phyloP scores from a whole-genome alignment of 1,140 invertebrate genomes.

The Bombyx mori region DNA sequence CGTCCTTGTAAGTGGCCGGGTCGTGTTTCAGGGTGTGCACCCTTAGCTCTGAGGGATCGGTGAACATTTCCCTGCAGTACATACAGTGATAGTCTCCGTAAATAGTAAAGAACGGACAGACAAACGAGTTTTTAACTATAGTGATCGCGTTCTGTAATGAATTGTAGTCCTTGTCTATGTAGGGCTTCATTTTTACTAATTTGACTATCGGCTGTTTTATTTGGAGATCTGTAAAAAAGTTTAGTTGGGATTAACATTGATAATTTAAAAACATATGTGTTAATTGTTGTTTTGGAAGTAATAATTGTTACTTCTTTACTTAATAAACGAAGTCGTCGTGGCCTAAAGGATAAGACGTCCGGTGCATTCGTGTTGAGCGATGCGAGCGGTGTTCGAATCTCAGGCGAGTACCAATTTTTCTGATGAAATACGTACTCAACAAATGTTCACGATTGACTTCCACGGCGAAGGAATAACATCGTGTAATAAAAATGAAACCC shows the following conservation, averaged over 20 bases:
- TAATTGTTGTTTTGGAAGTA: not conserved
- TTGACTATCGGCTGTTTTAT: not conserved
- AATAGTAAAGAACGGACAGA: constrained; percentile 46
- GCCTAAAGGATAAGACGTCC: no score
- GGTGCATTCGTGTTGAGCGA: no score
- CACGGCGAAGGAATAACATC: no score
- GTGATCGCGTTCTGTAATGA: constrained; percentile 33
- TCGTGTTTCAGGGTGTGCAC: constrained; percentile 48
- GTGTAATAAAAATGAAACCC: no score
- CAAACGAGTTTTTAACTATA: constrained; percentile 45
- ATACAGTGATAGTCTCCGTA: constrained; percentile 56
- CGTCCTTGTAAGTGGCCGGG: constrained; percentile 36
- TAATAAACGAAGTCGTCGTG: not conserved
- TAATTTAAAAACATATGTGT: not conserved
- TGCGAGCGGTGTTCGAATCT: no score
- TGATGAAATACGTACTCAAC: no score
- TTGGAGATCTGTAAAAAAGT: not conserved
- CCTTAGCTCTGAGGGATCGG: constrained; percentile 36
- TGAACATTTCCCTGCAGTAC: constrained; percentile 53
- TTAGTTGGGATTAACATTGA: no score
- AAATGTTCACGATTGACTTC: no score
- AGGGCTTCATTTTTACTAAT: constrained; percentile 5
- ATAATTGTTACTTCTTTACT: not conserved
- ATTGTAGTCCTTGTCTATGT: constrained; percentile 36
- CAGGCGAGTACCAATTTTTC: no score